Evolutionary conservation across 2,888 invertebrate species (phyloP).

Genomic region (Adelognathus sp.): DNA sequence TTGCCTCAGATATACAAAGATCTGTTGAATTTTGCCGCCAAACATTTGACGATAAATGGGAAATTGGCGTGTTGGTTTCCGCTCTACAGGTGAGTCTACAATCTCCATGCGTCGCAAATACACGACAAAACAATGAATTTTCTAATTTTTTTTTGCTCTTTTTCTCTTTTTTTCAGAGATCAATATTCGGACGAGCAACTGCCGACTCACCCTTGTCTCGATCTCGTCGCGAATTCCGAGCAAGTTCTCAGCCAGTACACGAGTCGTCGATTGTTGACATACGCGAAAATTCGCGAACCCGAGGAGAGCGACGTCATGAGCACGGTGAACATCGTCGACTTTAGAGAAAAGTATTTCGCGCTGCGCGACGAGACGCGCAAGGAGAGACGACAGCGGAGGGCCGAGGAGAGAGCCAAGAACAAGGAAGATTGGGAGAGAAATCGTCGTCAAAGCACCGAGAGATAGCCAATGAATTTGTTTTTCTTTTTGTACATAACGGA

Average conservation of each 20-base stretch:
- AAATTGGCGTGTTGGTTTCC: slow-evolving; percentile 98
- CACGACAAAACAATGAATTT: no score
- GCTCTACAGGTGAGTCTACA: slow-evolving; percentile 86
- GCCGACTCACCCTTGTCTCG: slow-evolving; percentile 91
- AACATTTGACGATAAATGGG: slow-evolving; percentile 88
- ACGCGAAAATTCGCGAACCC: slow-evolving; percentile 88
- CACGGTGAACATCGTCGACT: slow-evolving; percentile 80
- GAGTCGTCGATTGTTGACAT: slow-evolving; percentile 92
- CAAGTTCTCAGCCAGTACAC: slow-evolving; percentile 92
- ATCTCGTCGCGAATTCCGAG: slow-evolving; percentile 92
- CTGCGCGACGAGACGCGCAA: slow-evolving; percentile 86
- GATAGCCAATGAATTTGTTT: slow-evolving; percentile 68
- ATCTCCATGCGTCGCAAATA: neutral
- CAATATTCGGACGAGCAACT: slow-evolving; percentile 88
- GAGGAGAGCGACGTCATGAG: slow-evolving; percentile 70
- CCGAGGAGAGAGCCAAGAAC: slow-evolving; percentile 78
- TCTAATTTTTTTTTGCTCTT: neutral
- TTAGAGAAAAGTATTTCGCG: slow-evolving; percentile 88
- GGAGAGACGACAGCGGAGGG: slow-evolving; percentile 83
- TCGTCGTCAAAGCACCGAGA: slow-evolving; percentile 66
- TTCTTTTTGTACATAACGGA: slow-evolving; percentile 54
- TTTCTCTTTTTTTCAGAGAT: slow-evolving; percentile 81
- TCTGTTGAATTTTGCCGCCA: slow-evolving; percentile 91
- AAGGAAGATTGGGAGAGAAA: slow-evolving; percentile 73
- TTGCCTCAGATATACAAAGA: slow-evolving; percentile 92